Evolutionary conservation across 92 coral and sea anemone genomes (phyloP), one percentile per base, ranked within the genome.

Genomic region (Actinernus sp.): DNA sequence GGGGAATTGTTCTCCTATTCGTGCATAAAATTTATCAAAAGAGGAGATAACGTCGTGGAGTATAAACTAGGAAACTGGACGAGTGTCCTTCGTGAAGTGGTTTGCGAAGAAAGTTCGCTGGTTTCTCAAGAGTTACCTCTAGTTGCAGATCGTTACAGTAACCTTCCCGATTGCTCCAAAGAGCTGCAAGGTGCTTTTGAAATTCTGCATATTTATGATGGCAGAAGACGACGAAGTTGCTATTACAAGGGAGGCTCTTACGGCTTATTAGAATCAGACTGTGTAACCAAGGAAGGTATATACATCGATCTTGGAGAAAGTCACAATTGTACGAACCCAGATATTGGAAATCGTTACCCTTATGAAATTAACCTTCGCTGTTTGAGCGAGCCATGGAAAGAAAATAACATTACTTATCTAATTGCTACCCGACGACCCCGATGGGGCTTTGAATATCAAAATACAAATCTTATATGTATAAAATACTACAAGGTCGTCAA

Each of bases 241-340:
- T 19, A 26, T 2, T 85, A 63, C 49, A 27, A 58, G 14, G 27
- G 63, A 17, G 45, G 68, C 12, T 5, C 61, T 34, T 61, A 22
- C 34, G 88, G 81, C 4, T 44, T 65, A 3, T 68, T 89, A 9
- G 96, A 89, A 52, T 79, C 96, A 8, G 88, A 89, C 52, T 89
- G 96, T 44, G 18, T 89, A 23, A 72, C 76, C 17, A 79, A 79
- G 67, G 96, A 89, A 17, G 96, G 96, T 53, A 34, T 89, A 22
- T 41, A 52, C 12, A 74, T 89, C 8, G 73, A 73, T 40, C 49
- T 84, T 21, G 61, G 76, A 0, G 22, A 14, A 2, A 18, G 32
- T 5, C 61, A 61, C 18, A 64, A 79, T 47, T 89, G 96, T 29
- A 68, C 49, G 21, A 55, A 40, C 13, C 49, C 51, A 6, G 13